Percentiles rank a stretch among this genome's conserved stretches.
Conservation (phyloP, 2,113 vertebrate species). For the Mus pahari region DNA sequence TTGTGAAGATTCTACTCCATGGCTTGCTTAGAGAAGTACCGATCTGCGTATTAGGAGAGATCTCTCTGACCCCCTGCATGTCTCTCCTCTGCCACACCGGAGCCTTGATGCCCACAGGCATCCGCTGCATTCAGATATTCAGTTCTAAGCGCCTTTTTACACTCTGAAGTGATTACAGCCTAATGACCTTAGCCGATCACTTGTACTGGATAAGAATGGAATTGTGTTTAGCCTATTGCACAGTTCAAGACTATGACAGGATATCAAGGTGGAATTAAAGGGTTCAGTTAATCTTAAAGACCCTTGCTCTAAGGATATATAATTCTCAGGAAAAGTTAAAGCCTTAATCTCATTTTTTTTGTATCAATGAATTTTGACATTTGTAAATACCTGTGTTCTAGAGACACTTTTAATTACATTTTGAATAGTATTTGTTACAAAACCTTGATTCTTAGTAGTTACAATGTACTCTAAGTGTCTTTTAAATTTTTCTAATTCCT, state of each 20-base stretch:
- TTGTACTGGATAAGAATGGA: neutral
- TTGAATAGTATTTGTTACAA: conserved; percentile 20
- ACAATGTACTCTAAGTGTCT: neutral
- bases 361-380: neutral
- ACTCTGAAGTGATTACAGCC: neutral
- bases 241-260: neutral
- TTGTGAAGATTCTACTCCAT: neutral
- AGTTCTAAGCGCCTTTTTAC: neutral
- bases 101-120: neutral
- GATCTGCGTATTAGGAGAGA: neutral
- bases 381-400: conserved; percentile 36
- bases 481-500: conserved; percentile 23
- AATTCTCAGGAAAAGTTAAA: conserved; percentile 54
- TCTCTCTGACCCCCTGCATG: fast-evolving
- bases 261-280: conserved; percentile 37
- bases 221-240: neutral
- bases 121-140: neutral
- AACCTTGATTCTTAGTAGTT: conserved; percentile 24
- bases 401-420: neutral
- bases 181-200: neutral
- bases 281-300: neutral
- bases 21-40: neutral
- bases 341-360: conserved; percentile 41
- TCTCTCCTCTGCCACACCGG: neutral
- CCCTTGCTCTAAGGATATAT: conserved; percentile 46